Conservation (phyloP, 2,888 invertebrate genomes). For the Apomyelois bistriatella region DNA sequence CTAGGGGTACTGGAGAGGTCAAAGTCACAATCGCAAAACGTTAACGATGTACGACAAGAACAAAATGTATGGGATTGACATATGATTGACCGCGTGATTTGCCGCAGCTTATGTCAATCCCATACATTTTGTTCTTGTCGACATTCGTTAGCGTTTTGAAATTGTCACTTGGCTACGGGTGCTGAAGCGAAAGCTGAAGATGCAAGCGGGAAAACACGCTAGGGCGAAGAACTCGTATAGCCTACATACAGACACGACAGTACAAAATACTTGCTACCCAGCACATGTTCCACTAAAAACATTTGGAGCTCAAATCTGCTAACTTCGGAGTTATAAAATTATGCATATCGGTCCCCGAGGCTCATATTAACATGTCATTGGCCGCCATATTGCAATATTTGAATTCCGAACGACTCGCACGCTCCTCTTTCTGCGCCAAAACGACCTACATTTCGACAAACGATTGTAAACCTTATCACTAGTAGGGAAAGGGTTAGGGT, state of each 20-base stretch:
- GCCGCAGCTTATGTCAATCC: too few relatives aligned
- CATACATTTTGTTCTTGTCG: too few relatives aligned
- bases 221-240: neutral
- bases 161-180: too few relatives aligned
- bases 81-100: too few relatives aligned
- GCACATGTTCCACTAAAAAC: constrained; percentile 8
- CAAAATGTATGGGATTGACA: too few relatives aligned
- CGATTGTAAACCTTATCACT: constrained; percentile 32
- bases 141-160: too few relatives aligned
- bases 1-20: too few relatives aligned
- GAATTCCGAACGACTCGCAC: constrained; percentile 36
- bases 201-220: too few relatives aligned
- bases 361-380: constrained; percentile 76
- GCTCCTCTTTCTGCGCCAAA: neutral
- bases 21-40: too few relatives aligned
- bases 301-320: constrained; percentile 24
- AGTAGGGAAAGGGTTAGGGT: constrained; percentile 13
- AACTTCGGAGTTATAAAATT: constrained; percentile 59
- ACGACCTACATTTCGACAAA: neutral
- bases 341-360: constrained; percentile 65
- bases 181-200: too few relatives aligned
- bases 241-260: neutral
- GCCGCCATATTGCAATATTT: constrained; percentile 72
- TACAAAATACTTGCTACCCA: neutral
- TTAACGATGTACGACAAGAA: too few relatives aligned